These are phyloP conservation scores for Drosophila rhopaloa DNA, from an alignment of 1,140 invertebrate genomes.

Conservation along the genomic window DNA sequence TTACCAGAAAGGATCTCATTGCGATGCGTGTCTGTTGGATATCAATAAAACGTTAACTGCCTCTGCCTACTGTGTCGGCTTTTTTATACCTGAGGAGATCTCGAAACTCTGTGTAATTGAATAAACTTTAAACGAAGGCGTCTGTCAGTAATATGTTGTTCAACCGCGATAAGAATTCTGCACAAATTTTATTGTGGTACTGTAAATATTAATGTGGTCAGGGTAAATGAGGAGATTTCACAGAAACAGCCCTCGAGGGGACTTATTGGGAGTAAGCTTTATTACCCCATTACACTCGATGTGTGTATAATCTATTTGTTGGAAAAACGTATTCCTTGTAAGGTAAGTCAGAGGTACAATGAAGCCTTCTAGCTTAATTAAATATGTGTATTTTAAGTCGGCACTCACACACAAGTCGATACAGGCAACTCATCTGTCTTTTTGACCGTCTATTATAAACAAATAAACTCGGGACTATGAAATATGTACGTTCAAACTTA, in stretches of 20 bases:
- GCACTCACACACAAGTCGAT: no score
- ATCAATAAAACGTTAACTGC: background rate
- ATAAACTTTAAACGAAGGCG: background rate
- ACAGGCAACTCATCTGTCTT: no score
- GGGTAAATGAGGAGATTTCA: background rate
- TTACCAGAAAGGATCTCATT: background rate
- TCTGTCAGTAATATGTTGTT: background rate
- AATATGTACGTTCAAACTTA: no score
- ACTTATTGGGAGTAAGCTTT: no score
- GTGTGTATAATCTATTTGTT: no score
- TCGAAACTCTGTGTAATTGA: background rate
- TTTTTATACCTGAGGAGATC: slow-evolving; percentile 17
- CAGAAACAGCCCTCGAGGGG: background rate
- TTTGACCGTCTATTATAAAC: no score
- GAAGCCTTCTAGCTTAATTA: no score
- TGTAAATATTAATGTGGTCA: background rate
- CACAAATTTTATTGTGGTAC: no score
- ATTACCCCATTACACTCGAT: background rate
- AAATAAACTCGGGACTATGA: no score
- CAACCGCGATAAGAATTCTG: background rate
- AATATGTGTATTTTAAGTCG: no score
- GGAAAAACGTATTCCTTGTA: no score
- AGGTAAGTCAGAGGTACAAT: no score
- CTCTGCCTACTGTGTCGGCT: background rate
- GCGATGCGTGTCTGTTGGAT: background rate